phyloP scores from a whole-genome alignment of 2,113 vertebrate species.

The Asarcornis scutulata region DNA sequence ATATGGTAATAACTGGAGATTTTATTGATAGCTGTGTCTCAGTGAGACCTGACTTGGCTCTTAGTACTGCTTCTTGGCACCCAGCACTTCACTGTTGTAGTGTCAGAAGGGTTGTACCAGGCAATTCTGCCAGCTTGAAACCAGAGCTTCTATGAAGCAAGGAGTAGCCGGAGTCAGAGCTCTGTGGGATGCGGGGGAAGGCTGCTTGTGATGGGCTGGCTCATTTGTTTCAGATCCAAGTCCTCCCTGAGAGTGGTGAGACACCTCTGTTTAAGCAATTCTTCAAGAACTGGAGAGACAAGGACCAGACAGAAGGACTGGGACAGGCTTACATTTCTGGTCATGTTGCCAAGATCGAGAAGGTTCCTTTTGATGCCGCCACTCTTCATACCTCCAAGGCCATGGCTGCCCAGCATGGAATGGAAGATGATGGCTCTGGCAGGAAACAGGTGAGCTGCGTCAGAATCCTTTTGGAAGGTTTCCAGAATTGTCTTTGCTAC shows the following conservation, averaged over 20 bases:
- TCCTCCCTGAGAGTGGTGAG: constrained; percentile 93
- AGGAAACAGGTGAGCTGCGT: constrained; percentile 82
- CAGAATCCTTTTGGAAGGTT: neutral
- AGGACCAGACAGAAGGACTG: constrained; percentile 89
- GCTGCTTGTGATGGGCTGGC: neutral
- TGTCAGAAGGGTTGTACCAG: neutral
- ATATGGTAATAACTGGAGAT: neutral
- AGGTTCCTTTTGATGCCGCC: constrained; percentile 89
- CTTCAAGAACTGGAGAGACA: constrained; percentile 97
- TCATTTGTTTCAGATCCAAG: constrained; percentile 78
- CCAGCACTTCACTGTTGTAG: neutral
- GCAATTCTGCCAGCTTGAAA: neutral
- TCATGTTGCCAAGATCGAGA: constrained; percentile 91
- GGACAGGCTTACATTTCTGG: constrained; percentile 90
- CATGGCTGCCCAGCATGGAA: constrained; percentile 97
- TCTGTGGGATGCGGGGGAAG: neutral
- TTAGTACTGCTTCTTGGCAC: neutral
- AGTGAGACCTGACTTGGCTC: neutral
- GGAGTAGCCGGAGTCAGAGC: neutral
- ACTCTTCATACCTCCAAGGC: constrained; percentile 87
- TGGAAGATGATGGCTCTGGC: constrained; percentile 92
- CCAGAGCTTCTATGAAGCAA: neutral
- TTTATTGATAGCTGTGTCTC: neutral
- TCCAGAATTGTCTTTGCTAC: neutral
- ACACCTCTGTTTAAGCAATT: constrained; percentile 98